Conservation (phyloP, 2,113 vertebrate species). For the Rhea pennata region DNA sequence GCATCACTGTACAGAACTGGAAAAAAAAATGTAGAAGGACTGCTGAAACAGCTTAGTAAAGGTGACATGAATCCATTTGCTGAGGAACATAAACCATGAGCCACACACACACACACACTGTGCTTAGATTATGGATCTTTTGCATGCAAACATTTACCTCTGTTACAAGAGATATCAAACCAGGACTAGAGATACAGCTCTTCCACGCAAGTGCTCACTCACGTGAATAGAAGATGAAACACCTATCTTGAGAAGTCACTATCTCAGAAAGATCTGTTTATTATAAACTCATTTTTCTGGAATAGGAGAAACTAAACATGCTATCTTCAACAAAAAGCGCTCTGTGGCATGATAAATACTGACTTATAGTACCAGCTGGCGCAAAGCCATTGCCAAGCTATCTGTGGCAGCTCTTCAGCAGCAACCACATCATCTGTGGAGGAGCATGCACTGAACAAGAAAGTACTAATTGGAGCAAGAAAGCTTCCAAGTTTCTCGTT, state of each 20-base stretch:
- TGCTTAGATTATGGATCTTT: background rate
- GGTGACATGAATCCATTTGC: background rate
- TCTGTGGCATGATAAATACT: background rate
- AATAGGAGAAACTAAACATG: background rate
- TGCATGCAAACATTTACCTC: background rate
- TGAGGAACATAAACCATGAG: background rate
- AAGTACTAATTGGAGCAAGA: background rate
- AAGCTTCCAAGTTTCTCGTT: background rate
- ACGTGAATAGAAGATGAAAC: background rate
- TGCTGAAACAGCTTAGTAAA: background rate
- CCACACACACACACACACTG: background rate
- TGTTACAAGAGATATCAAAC: background rate
- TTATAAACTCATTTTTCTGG: background rate
- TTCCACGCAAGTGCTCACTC: background rate
- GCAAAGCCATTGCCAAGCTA: background rate
- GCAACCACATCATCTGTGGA: background rate
- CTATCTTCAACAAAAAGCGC: background rate
- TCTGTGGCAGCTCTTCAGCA: background rate
- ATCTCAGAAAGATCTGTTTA: background rate
- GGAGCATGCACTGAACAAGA: too few species aligned
- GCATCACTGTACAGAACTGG: background rate
- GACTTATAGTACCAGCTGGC: background rate
- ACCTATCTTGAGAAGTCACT: background rate
- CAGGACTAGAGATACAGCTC: accelerated
- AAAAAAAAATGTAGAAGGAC: background rate